Evolutionary conservation across 2,888 invertebrate species (phyloP), one percentile per base, ranked within the genome.

Genomic region (Platynereis dumerilii): DNA sequence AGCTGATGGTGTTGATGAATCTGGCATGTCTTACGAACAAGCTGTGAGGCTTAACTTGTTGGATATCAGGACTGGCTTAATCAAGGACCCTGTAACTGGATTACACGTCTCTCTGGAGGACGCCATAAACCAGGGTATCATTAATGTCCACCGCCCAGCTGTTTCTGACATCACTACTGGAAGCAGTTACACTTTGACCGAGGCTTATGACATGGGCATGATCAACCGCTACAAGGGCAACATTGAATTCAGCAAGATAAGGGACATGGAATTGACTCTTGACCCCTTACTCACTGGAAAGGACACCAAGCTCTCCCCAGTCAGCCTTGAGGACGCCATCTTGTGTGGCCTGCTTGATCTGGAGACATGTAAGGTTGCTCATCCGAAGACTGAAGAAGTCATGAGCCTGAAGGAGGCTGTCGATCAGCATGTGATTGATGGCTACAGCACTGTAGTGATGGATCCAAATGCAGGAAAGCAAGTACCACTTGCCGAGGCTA

Each of bases 331-430:
- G 48, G 74, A 74, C 63, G 71, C 74, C 34, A 66, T 74, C 28
- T 52, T 70, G 17, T 55, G 64, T 53, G 80, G 81, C 1, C 64
- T 78, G 28, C 61, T 91, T 78, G 91, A 93, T 78, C 88, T 91
- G 0, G 86, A 87, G 66, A 87, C 89, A 34, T 89, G 90, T 57
- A 88, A 90, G 83, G 88, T 67, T 20, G 62, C 44, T 39, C 55
- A 95, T 83, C 93, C 94, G 0, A 88, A 88, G 74, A 91, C 92
- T 0, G 93, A 92, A 2, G 90, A 92, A 79, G 89, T 90, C 78
- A 87, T 93, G 72, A 91, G 92, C 1, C 88, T 92, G 74, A 91
- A 92, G 83, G 90, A 91, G 60, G 95, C 94, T n/a, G 90, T 94
- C 7, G 70, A 72, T 29, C 69, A 68, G 57, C 73, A 75, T 45